Evolutionary conservation across 2,888 invertebrate genomes (phyloP), one percentile per base, ranked within the genome.

Genomic region (Rugalucina vietnamica): DNA sequence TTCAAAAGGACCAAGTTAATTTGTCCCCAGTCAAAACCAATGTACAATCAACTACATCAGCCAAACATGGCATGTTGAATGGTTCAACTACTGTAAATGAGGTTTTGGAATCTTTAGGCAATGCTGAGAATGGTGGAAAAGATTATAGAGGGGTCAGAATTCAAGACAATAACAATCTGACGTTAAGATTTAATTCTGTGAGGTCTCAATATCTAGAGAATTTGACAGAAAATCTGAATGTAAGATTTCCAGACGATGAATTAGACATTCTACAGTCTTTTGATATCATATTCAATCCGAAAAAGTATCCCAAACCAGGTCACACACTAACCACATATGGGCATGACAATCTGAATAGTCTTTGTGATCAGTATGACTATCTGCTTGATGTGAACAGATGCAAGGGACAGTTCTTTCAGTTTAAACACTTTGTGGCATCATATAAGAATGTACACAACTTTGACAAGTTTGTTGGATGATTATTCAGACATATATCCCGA

Each of bases 231-330:
- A 74, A 84, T 49, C 50, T 84, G 5, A 18, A 27, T n/a, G 37
- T 37, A 14, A 65, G 84, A 27, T 84, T 84, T 32, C 80, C 80
- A 29, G 24, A 69, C 24, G 37, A 80, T 70, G 43, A 80, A 4
- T 29, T 84, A 10, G 74, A 77, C 37, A 18, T 81, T 0, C 27
- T 80, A 18, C 73, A 84, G n/a, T 76, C 43, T n/a, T 54, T 81
- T 49, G 84, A 80, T 60, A 60, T 39, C 24, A 12, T 84, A 14
- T 76, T 80, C 27, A 77, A 80, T 70, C 80, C 77, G 29, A 76
- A 39, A 27, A 49, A 77, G 5, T 84, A 80, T 37, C 80, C 84
- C 32, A 77, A 77, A 4, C 14, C 60, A 5, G 65, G 39, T 27
- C 34, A 29, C 34, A 73, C 60, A 12, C 24, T 79, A 24, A 29